Evolutionary conservation across 2,888 invertebrate genomes (phyloP), one percentile per base, ranked within the genome.

Genomic region (Oscheius onirici): DNA sequence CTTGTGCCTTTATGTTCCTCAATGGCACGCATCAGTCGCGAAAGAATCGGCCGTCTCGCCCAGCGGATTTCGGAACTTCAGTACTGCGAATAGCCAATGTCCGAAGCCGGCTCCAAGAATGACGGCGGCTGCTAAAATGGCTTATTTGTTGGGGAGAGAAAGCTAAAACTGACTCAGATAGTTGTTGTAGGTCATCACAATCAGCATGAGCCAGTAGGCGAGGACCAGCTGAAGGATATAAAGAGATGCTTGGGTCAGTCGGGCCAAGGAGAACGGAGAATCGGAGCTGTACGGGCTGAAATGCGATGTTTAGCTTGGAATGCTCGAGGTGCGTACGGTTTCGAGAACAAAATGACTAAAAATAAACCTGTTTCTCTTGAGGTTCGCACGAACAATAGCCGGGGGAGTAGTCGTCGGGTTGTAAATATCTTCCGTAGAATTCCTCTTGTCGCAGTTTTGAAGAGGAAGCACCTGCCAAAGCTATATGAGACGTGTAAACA

Each of bases 161-260:
- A n/a, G n/a, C n/a, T n/a, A 46, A 34, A 68, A 68, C 79, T 66
- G 17, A 81, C 81, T 83, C 61, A 86, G 72, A 60, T 78, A 86
- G 17, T 76, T 77, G 75, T 86, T 86, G 77, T 84, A 86, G 26
- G 86, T 86, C 86, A 86, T 86, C 17, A 79, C 80, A 66, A 84
- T 80, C 40, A 86, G 81, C 86, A 86, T 86, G 26, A 86, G 74
- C 81, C 82, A 84, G 69, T 86, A 86, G 15, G 86, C 86, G 55
- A 86, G 73, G 8, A 83, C 76, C 51, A 86, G 75, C 69, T 86
- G 86, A 6, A 83, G 49, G 52, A 77, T 66, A 63, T 79, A 79
- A 40, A 79, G 57, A 13, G 69, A 49, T 41, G 75, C 71, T 41
- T 75, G 71, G 22, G 78, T 61, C 28, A 79, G 65, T 1, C 77